Percentiles rank a stretch among this genome's conserved stretches.
phyloP scores from a whole-genome alignment of 2,113 vertebrate genomes.

The Platichthys stellatus region DNA sequence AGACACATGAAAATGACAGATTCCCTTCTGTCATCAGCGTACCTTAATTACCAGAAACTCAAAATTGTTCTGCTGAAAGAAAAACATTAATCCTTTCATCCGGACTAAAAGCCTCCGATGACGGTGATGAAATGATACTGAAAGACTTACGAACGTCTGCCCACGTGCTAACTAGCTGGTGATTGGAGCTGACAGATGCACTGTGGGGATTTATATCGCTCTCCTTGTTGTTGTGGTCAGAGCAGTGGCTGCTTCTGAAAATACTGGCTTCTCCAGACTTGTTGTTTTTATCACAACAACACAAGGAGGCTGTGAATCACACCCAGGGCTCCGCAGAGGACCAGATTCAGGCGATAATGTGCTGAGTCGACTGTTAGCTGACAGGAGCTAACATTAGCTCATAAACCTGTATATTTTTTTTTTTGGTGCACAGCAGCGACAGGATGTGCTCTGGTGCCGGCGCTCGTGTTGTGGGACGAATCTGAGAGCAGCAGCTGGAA shows the following conservation, averaged over 20 bases:
- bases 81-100: not conserved
- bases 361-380: conserved; percentile 26
- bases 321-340: conserved; percentile 10
- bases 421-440: conserved; percentile 6
- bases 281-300: conserved; percentile 2
- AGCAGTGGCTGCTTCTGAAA: not conserved
- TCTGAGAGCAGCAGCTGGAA: not conserved
- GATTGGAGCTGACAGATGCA: not conserved
- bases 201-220: not conserved
- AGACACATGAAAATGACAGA: not conserved
- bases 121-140: conserved; percentile 36
- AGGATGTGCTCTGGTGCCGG: not conserved
- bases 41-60: not conserved
- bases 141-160: conserved; percentile 18
- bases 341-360: conserved; percentile 20
- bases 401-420: conserved; percentile 24
- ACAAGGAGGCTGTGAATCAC: conserved; percentile 19
- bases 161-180: not conserved
- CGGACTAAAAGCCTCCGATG: conserved; percentile 3
- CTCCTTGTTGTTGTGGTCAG: not conserved
- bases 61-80: not conserved
- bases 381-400: conserved; percentile 31
- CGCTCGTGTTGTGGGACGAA: not conserved
- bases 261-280: not conserved
- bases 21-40: conserved; percentile 1